Base-by-base conservation (phyloP, 1,140 invertebrate genomes). In the Cephus cinctus region DNA sequence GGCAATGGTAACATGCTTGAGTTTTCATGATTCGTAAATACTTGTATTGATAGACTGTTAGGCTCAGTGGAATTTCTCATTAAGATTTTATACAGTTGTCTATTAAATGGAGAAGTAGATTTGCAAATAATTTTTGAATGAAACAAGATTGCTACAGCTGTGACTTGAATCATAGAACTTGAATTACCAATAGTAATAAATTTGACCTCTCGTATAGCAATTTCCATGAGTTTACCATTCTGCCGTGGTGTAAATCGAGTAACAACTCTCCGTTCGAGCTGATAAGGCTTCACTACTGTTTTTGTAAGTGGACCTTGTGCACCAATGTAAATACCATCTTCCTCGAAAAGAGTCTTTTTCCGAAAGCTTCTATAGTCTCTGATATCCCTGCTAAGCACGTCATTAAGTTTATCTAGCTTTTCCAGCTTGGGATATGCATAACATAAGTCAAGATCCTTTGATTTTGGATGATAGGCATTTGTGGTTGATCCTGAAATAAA, bases 31-130 rank as follows among this genome's bases (percentile, higher is more conserved):
- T 57, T 54, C 0, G 59, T 39, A 1, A 58, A 19, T 12, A 77
- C 54, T 58, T 58, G 54, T 18, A 71, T 57, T 0, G 58, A 62
- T 12, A 77, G 58, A 54, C 65, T 48, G 27, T 54, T 59, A 0
- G 52, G 56, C 30, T 74, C 70, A 3, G 43, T 30, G 1, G 44
- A 43, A 36, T 61, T 66, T 23, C 57, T 59, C 0, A 75, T 51
- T 8, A 76, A 34, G 16, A 77, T 46, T 47, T 74, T 76, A 39
- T 69, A 66, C 1, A 77, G 43, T 43, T 75, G 70, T 34, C 59
- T 55, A 32, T 73, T 73, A 22, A 76, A 76, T 0, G 75, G 75
- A 2, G 47, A 46, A 22, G 50, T 59, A 8, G 63, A 52, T 41
- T 50, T 64, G 21, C 65, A 76, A 23, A 77, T 60, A 2, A 54